These are phyloP conservation scores for Fulmarus glacialis DNA, from an alignment of 2,113 vertebrate genomes.

Conservation along the genomic window DNA sequence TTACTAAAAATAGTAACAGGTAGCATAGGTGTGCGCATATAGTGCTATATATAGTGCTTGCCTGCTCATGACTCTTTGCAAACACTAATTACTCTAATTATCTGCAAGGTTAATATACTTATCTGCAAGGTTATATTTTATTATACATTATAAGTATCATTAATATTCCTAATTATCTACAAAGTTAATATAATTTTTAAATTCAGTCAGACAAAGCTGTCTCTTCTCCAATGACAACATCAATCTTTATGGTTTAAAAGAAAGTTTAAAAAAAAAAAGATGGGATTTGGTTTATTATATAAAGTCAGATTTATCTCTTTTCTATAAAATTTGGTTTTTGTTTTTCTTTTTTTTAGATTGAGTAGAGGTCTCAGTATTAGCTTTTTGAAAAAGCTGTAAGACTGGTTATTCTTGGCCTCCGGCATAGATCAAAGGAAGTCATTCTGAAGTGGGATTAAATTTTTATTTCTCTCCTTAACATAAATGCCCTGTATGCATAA, in stretches of 20 bases:
- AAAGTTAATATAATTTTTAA: background rate
- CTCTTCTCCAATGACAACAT: background rate
- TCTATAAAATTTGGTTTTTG: background rate
- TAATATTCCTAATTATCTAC: background rate
- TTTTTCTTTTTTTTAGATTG: background rate
- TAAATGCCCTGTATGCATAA: background rate
- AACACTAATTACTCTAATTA: background rate
- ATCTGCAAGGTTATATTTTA: slow-evolving; percentile 5
- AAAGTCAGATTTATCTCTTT: background rate
- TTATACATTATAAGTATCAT: background rate
- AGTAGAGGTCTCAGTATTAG: background rate
- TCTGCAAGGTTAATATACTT: slow-evolving; percentile 17
- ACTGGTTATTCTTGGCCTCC: background rate
- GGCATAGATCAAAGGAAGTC: background rate
- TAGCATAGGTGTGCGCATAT: background rate
- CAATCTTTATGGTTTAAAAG: background rate
- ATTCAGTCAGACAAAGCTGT: background rate
- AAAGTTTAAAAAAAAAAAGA: background rate
- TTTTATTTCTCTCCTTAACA: background rate
- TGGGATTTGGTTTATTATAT: background rate
- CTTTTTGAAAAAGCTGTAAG: background rate
- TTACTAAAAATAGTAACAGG: background rate
- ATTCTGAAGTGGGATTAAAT: background rate
- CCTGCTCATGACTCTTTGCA: background rate
- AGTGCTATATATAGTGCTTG: background rate